Percentiles rank a stretch among this genome's conserved stretches.
Conservation (phyloP, 37 sponge, comb jelly and placozoan genomes). For the Ephydatia muelleri region DNA sequence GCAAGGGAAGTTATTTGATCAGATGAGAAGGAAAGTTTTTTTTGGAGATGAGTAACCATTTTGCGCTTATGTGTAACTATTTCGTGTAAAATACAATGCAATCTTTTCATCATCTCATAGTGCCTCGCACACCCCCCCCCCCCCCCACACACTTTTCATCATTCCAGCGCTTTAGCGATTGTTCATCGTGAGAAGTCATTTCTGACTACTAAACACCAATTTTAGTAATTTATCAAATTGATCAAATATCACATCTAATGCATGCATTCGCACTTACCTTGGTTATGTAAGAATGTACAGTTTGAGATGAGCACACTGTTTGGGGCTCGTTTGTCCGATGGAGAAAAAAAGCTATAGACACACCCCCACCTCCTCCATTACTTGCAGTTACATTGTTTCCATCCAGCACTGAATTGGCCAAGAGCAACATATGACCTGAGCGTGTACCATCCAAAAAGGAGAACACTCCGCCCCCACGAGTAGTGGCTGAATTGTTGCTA, state of each 20-base stretch:
- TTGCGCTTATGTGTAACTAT: no score
- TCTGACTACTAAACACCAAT: not conserved
- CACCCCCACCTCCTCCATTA: not conserved
- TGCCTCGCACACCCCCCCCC: no score
- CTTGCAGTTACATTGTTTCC: not conserved
- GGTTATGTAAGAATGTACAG: conserved; percentile 2
- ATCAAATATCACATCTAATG: no score
- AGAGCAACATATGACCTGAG: not conserved
- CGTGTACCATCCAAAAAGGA: not conserved
- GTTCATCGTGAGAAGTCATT: no score
- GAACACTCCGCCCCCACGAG: conserved; percentile 32
- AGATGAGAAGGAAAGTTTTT: no score
- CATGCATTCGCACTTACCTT: not conserved
- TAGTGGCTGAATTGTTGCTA: conserved; percentile 8
- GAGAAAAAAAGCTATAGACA: not conserved
- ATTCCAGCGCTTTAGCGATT: no score
- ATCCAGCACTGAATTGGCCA: not conserved
- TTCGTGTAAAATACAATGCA: no score
- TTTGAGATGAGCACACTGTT: not conserved
- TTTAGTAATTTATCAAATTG: not conserved
- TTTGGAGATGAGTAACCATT: no score
- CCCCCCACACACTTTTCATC: no score
- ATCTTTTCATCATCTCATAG: no score
- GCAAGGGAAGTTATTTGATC: no score
- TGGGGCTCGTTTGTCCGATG: not conserved